These are phyloP conservation scores for Spisula solida DNA, from an alignment of 2,888 invertebrate genomes.

Conservation along the genomic window DNA sequence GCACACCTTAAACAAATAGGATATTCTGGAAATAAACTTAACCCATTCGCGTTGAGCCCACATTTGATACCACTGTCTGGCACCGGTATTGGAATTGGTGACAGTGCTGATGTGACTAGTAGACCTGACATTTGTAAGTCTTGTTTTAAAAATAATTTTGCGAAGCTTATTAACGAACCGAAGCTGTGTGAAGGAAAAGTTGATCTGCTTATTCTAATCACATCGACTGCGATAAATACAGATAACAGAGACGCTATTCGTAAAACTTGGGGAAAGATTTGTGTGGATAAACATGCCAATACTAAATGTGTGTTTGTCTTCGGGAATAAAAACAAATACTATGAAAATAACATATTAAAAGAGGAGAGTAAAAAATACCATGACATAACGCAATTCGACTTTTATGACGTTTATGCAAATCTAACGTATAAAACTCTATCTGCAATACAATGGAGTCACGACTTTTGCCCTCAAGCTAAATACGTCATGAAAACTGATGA, in stretches of 20 bases:
- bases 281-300: conserved; percentile 53
- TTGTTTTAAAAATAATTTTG: conserved; percentile 75
- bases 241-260: conserved; percentile 72
- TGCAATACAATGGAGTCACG: conserved; percentile 73
- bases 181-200: conserved; percentile 66
- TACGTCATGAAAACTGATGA: conserved; percentile 85
- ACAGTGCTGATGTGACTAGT: conserved; percentile 27
- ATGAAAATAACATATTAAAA: conserved; percentile 47
- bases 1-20: background rate
- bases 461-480: conserved; percentile 71
- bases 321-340: conserved; percentile 54
- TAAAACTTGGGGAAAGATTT: conserved; percentile 76
- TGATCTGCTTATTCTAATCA: conserved; percentile 73
- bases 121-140: conserved; percentile 68
- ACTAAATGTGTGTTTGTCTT: conserved; percentile 75
- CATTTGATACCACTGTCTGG: background rate
- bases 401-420: conserved; percentile 79
- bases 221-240: conserved; percentile 67
- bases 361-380: conserved; percentile 68
- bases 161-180: conserved; percentile 61
- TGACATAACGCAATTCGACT: conserved; percentile 77
- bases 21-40: background rate
- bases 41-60: background rate
- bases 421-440: conserved; percentile 80
- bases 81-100: background rate